A percentile compares a stretch with the other conserved stretches of the same genome.
phyloP scores from a whole-genome alignment of 2,113 vertebrate species.

The Cyprinodon variegatus region DNA sequence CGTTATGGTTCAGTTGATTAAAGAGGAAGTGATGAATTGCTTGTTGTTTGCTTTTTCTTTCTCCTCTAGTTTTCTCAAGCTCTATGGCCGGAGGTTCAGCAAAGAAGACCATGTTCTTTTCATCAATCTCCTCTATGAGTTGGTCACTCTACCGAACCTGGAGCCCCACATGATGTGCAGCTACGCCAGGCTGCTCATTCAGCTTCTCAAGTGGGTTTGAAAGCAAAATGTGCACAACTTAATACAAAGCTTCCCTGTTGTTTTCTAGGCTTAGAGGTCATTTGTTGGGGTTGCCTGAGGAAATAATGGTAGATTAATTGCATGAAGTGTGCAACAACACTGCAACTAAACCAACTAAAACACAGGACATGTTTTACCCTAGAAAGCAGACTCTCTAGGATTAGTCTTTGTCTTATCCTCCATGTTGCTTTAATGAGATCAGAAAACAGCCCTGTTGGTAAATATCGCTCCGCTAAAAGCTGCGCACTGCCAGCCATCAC shows the following conservation, averaged over 20 bases:
- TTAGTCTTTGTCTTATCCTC: conserved; percentile 9
- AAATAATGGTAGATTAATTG: neutral
- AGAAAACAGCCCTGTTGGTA: conserved; percentile 12
- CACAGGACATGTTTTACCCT: neutral
- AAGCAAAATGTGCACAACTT: neutral
- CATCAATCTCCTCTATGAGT: conserved; percentile 91
- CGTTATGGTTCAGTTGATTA: conserved; percentile 30
- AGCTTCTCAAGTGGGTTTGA: conserved; percentile 90
- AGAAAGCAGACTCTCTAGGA: conserved; percentile 4
- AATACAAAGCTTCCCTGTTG: neutral
- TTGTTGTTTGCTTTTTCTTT: neutral
- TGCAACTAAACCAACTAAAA: conserved; percentile 5
- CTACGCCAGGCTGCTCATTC: conserved; percentile 92
- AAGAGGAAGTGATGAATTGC: conserved; percentile 14
- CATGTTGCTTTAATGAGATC: conserved; percentile 49
- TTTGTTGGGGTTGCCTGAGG: conserved; percentile 6
- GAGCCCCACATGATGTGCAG: conserved; percentile 96
- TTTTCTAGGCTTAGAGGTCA: conserved; percentile 10
- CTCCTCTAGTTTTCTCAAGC: conserved; percentile 86
- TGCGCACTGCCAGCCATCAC: conserved; percentile 5
- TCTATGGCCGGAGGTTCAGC: conserved; percentile 94
- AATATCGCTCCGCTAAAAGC: conserved; percentile 21
- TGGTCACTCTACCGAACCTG: conserved; percentile 92
- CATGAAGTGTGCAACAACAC: neutral
- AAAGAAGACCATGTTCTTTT: conserved; percentile 96